Evolutionary conservation across 92 coral and sea anemone species (phyloP).

Genomic region (Porites rus): DNA sequence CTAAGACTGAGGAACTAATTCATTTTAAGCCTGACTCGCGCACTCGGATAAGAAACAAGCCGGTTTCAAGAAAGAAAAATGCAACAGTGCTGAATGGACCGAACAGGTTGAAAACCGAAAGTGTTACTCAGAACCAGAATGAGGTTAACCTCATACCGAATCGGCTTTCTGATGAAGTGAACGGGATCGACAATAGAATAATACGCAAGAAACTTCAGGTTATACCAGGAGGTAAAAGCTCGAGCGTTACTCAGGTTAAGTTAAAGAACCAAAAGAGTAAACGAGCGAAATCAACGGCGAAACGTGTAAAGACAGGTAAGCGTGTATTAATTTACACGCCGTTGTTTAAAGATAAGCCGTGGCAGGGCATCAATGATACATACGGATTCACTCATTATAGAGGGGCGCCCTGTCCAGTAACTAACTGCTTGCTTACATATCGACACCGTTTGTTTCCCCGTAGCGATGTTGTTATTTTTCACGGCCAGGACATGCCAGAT

Average conservation of each 20-base stretch:
- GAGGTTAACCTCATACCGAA: background rate
- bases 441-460: slow-evolving; percentile 42
- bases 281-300: background rate
- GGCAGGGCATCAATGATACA: slow-evolving; percentile 71
- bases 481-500: slow-evolving; percentile 80
- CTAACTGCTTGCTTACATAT: slow-evolving; percentile 76
- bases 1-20: background rate
- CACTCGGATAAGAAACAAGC: background rate
- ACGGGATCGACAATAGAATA: background rate
- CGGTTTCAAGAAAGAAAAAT: background rate
- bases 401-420: slow-evolving; percentile 59
- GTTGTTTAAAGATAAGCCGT: slow-evolving; percentile 70
- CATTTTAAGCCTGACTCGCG: background rate
- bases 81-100: background rate
- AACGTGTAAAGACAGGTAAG: slow-evolving; percentile 27
- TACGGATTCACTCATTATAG: slow-evolving; percentile 78
- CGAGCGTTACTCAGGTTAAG: background rate
- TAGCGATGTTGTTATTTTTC: slow-evolving; percentile 85
- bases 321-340: slow-evolving; percentile 76
- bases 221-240: background rate
- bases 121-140: background rate
- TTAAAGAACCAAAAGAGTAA: background rate
- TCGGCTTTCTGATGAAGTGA: background rate
- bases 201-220: background rate
- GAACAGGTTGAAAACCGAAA: background rate